Base-by-base conservation (phyloP, 2,888 invertebrate species). In the Norana najaformis region DNA sequence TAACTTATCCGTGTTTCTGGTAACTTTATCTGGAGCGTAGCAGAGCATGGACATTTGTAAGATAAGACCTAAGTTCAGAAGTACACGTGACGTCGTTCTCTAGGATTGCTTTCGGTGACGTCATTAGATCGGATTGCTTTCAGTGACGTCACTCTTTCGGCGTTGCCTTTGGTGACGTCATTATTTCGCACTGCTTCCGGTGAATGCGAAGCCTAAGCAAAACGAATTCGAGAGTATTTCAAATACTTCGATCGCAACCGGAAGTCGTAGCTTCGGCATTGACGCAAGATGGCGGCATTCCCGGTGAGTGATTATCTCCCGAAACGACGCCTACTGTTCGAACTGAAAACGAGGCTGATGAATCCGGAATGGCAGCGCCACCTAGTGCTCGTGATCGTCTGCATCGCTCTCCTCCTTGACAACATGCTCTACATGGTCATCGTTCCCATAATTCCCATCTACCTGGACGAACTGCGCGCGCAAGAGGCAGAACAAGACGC, bases 381-480 rank as follows among this genome's bases (percentile, higher is more conserved):
- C 94, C 96, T 99, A 91, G 97, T 99, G 93, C 96, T 99, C 92
- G 97, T 99, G 89, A 99, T 99, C 93, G 99, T 99, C 34, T 98
- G 98, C 91, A 97, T 99, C 93, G 99, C 99, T 0, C 95, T 99
- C 93, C 96, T 99, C 88, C 96, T 99, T 93, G 99, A 99, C 96
- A 99, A 99, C 96, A 99, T 99, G 99, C 95, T 99, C 93, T 99
- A 99, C 95, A 99, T 99, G 99, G 99, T 99, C 91, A 99, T 99
- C 93, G 99, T 99, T 92, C 99, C 99, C 88, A 99, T 99, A 92
- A 98, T 99, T 93, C 99, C 99, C 30, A 98, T 98, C 95, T 99
- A 98, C 95, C 96, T 99, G 96, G 96, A 93, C 97, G 97, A 91
- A 92, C 93, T 93, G 35, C 90, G 82, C 5, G 23, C 41, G 16